Evolutionary conservation across 1,140 invertebrate genomes (phyloP).

Genomic region (Apis cerana): DNA sequence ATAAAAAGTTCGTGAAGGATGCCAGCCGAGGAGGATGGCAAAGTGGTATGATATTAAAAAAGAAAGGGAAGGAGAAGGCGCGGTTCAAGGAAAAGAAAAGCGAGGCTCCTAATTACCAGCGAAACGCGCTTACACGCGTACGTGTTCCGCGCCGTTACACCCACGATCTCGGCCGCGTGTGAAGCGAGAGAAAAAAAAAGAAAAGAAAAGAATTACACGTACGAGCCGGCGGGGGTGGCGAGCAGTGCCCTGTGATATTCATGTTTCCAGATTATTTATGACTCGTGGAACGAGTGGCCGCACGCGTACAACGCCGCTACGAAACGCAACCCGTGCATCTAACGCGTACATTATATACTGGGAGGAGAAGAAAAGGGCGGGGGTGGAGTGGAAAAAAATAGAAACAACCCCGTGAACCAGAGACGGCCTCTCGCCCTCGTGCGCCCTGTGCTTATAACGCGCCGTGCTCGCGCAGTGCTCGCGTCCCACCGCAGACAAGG

Average conservation of each 20-base stretch:
- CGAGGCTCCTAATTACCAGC: slow-evolving; percentile 44
- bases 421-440: slow-evolving; percentile 13
- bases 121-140: slow-evolving; percentile 25
- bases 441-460: slow-evolving; percentile 18
- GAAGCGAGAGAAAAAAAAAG: not conserved
- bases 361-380: slow-evolving; percentile 37
- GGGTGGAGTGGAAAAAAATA: slow-evolving; percentile 52
- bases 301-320: slow-evolving; percentile 61
- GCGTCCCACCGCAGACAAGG: too few relatives aligned
- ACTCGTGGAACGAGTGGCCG: slow-evolving; percentile 61
- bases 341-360: slow-evolving; percentile 60
- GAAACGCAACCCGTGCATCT: slow-evolving; percentile 67
- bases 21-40: not conserved
- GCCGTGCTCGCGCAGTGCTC: not conserved
- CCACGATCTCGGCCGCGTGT: slow-evolving; percentile 20
- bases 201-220: slow-evolving; percentile 27
- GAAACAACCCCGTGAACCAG: slow-evolving; percentile 38
- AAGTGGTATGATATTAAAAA: too few relatives aligned
- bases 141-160: slow-evolving; percentile 7
- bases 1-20: too few relatives aligned
- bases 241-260: slow-evolving; percentile 66
- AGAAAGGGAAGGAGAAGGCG: not conserved
- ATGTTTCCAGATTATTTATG: slow-evolving; percentile 72
- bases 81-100: not conserved
- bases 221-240: slow-evolving; percentile 7